Percentiles rank a stretch among this genome's conserved stretches.
Evolutionary conservation across 1,140 invertebrate genomes (phyloP).

Genomic region (Anoplolepis gracilipes): DNA sequence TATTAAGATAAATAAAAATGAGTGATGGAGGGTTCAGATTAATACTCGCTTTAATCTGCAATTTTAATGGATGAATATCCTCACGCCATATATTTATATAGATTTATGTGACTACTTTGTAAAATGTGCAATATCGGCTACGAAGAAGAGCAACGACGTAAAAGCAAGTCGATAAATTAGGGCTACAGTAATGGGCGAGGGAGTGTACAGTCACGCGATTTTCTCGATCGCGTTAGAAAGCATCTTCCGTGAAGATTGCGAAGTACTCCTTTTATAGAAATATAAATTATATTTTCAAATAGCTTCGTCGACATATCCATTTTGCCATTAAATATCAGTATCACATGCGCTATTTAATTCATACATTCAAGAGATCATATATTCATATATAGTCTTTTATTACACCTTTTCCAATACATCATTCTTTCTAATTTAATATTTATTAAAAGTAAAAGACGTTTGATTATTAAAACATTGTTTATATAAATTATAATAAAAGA

Average conservation of each 20-base stretch:
- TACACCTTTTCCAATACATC: neutral
- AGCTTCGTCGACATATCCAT: slow-evolving; percentile 13
- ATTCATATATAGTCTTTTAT: neutral
- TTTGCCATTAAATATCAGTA: slow-evolving; percentile 15
- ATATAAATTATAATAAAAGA: neutral
- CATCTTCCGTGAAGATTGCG: slow-evolving; percentile 68
- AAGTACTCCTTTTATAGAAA: slow-evolving; percentile 33
- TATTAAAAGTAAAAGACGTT: neutral
- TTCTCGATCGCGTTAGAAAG: slow-evolving; percentile 65
- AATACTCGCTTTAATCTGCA: neutral
- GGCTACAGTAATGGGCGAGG: slow-evolving; percentile 69
- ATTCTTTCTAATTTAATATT: neutral
- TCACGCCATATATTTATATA: neutral
- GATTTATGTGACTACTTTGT: slow-evolving; percentile 35
- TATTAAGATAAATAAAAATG: neutral
- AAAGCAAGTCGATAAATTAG: slow-evolving; percentile 65
- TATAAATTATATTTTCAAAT: slow-evolving; percentile 58
- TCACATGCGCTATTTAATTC: neutral
- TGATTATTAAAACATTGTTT: neutral
- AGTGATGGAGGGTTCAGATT: neutral
- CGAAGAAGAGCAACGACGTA: slow-evolving; percentile 7
- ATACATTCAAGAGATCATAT: slow-evolving; percentile 8
- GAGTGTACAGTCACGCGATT: slow-evolving; percentile 78
- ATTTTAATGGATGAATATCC: neutral
- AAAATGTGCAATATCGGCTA: neutral